phyloP scores from a whole-genome alignment of 2,797 vertebrate genomes.

The Lindbergichthys nudifrons region DNA sequence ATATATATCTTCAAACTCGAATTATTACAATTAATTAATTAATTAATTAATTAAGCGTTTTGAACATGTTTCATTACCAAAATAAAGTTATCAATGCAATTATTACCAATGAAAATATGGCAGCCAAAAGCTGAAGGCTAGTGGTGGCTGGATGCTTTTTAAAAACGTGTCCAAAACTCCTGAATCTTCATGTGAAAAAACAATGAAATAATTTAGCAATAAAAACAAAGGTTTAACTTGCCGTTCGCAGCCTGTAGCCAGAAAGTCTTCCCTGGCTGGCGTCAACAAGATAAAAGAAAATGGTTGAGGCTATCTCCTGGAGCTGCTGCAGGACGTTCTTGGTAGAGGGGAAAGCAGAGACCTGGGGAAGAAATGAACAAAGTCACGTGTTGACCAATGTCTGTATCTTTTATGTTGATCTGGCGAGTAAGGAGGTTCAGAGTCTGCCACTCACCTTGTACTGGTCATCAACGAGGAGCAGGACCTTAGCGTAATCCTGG shows the following conservation, averaged over 20 bases:
- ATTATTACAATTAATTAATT: no score
- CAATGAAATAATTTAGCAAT: background rate
- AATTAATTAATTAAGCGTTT: background rate
- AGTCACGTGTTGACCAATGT: accelerated
- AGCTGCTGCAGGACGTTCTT: conserved; percentile 95
- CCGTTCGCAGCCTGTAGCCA: conserved; percentile 94
- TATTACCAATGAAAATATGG: background rate
- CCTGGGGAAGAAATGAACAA: conserved; percentile 78
- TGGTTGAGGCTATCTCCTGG: conserved; percentile 90
- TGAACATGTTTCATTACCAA: background rate
- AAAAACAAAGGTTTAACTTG: conserved; percentile 46
- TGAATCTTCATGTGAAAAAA: background rate
- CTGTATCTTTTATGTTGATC: background rate
- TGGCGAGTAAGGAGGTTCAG: background rate
- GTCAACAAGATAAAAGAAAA: conserved; percentile 95
- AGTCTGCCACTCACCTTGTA: conserved; percentile 87
- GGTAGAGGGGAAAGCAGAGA: conserved; percentile 93
- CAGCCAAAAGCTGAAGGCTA: background rate
- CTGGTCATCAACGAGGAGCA: conserved; percentile 93
- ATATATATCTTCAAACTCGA: no score
- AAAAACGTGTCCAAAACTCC: background rate
- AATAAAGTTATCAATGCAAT: background rate
- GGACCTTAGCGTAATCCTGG: conserved; percentile 96
- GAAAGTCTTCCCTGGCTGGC: conserved; percentile 89
- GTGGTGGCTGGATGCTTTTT: background rate